phyloP scores from a whole-genome alignment of 2,797 vertebrate genomes.

The Petrocephalus schoutedeni region DNA sequence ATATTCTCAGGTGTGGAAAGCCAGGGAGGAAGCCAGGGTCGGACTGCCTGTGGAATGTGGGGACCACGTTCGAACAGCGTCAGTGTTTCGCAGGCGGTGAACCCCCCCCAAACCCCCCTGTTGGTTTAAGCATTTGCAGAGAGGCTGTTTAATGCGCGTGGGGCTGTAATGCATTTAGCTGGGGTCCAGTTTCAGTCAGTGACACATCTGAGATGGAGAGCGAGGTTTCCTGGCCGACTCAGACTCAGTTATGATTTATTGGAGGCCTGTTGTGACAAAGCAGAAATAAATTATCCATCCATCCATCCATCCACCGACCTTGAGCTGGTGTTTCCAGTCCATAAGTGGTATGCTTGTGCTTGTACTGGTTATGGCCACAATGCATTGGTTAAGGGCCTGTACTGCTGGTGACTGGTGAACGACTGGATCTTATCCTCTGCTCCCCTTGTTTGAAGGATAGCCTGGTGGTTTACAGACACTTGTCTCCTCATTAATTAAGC shows the following conservation, averaged over 20 bases:
- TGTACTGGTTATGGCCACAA: background rate
- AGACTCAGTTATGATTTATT: background rate
- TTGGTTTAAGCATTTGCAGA: background rate
- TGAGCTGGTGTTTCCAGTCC: background rate
- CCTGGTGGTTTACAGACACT: background rate
- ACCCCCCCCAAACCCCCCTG: background rate
- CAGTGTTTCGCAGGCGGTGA: background rate
- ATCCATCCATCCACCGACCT: background rate
- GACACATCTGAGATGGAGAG: background rate
- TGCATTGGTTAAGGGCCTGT: background rate
- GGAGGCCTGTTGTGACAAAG: background rate
- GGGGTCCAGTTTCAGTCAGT: background rate
- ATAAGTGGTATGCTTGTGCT: background rate
- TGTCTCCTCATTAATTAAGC: background rate
- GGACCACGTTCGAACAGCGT: background rate
- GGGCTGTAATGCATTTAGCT: background rate
- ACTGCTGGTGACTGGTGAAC: background rate
- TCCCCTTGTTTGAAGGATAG: background rate
- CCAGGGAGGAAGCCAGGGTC: background rate
- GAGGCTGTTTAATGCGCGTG: background rate
- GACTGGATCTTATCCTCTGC: background rate
- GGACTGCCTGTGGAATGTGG: background rate
- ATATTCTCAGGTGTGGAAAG: background rate
- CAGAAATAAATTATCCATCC: background rate
- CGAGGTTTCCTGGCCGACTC: background rate